phyloP scores from a whole-genome alignment of 2,113 vertebrate genomes.

The Neodontobutis hainanensis region DNA sequence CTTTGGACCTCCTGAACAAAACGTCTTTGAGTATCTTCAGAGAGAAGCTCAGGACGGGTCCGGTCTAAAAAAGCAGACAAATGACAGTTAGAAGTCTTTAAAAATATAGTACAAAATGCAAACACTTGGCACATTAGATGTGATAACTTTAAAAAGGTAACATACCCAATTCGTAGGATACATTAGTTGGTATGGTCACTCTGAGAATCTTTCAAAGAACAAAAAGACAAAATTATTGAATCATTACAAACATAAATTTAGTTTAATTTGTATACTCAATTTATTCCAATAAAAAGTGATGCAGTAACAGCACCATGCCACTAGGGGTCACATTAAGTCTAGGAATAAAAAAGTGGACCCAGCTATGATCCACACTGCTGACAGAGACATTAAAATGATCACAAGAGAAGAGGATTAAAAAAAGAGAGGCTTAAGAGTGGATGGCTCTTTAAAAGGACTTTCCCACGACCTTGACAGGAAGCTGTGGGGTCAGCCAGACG shows the following conservation, averaged over 20 bases:
- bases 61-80: slow-evolving; percentile 77
- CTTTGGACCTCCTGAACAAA: slow-evolving; percentile 75
- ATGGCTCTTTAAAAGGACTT: slow-evolving; percentile 30
- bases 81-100: background rate
- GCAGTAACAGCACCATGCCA: slow-evolving; percentile 52
- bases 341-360: slow-evolving; percentile 37
- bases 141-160: slow-evolving; percentile 8
- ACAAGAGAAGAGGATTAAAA: slow-evolving; percentile 21
- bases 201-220: slow-evolving; percentile 56
- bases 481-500: slow-evolving; percentile 16
- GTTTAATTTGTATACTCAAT: too few species aligned
- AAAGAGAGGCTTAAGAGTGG: slow-evolving; percentile 4
- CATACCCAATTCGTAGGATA: slow-evolving; percentile 67
- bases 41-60: slow-evolving; percentile 80
- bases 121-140: background rate
- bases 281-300: background rate
- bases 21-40: slow-evolving; percentile 80
- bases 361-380: background rate
- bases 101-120: background rate
- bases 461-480: slow-evolving; percentile 66
- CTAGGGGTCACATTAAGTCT: slow-evolving; percentile 64
- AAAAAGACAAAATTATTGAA: slow-evolving; percentile 19
- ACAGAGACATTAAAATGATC: slow-evolving; percentile 31
- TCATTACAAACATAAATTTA: background rate
- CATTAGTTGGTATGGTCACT: slow-evolving; percentile 22